Evolutionary conservation across 2,113 vertebrate species (phyloP).

Genomic region (Diphyllodes magnificus): DNA sequence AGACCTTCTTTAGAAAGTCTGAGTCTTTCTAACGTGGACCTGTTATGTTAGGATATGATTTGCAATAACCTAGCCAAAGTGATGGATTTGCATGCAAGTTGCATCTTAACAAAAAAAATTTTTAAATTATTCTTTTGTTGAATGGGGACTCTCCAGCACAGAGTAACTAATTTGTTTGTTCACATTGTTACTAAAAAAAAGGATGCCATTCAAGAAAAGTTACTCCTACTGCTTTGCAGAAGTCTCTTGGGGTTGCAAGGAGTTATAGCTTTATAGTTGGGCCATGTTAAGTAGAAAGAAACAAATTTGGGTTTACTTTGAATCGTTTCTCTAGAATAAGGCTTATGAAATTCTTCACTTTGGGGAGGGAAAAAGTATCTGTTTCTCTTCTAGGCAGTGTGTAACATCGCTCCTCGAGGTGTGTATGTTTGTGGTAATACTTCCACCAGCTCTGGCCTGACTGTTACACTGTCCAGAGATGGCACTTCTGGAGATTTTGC

Average conservation of each 20-base stretch:
- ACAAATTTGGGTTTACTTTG: neutral
- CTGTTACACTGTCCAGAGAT: conserved; percentile 91
- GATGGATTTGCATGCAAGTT: neutral
- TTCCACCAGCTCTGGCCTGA: conserved; percentile 92
- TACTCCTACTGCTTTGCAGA: neutral
- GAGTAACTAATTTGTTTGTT: neutral
- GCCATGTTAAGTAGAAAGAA: neutral
- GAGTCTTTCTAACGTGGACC: neutral
- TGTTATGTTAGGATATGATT: neutral
- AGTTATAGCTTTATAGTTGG: neutral
- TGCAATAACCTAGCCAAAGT: neutral
- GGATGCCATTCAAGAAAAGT: neutral
- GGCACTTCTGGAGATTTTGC: conserved; percentile 89
- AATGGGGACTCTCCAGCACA: neutral
- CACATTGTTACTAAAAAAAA: neutral
- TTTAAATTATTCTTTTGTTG: neutral
- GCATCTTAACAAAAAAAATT: neutral
- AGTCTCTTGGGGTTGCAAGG: neutral
- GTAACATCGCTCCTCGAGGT: conserved; percentile 90
- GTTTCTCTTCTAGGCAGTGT: conserved; percentile 80
- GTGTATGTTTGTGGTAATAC: conserved; percentile 98
- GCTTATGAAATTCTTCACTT: neutral
- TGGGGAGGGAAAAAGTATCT: neutral
- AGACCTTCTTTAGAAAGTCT: neutral
- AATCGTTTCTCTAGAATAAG: neutral